phyloP scores from a whole-genome alignment of 2,113 vertebrate genomes.

The Zapus hudsonius region DNA sequence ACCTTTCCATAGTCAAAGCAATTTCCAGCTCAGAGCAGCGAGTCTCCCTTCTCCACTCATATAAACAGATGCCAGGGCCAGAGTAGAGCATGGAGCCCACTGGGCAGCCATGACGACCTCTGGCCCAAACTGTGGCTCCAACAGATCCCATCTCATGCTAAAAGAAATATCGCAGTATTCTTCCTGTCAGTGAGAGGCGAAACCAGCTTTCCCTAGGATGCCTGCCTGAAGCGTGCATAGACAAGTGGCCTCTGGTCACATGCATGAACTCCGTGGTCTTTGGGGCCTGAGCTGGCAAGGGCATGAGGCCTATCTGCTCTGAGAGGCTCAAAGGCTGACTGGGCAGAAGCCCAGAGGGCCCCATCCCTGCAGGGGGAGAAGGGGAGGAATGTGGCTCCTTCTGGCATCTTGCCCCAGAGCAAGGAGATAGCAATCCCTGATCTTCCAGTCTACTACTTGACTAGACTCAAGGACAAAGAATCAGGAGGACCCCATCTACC shows the following conservation, averaged over 20 bases:
- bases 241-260: not conserved
- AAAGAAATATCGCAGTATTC: not conserved
- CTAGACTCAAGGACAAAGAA: not conserved
- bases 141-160: not conserved
- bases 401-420: not conserved
- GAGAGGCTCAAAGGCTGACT: not conserved
- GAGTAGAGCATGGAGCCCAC: fast-evolving
- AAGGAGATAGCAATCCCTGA: not conserved
- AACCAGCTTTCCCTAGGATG: not conserved
- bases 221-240: not conserved
- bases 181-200: not conserved
- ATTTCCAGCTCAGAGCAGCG: not conserved
- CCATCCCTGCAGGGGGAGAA: not conserved
- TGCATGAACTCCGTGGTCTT: not conserved
- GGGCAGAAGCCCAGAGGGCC: not conserved
- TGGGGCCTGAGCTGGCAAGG: not conserved
- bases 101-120: not conserved
- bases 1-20: not conserved
- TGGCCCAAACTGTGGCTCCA: not conserved
- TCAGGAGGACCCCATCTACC: not conserved
- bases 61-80: not conserved
- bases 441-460: not conserved
- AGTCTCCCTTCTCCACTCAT: not conserved
- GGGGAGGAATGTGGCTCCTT: not conserved
- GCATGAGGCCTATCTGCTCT: not conserved